Base-by-base conservation (phyloP, 2,888 invertebrate species). In the Athripsodes cinereus region DNA sequence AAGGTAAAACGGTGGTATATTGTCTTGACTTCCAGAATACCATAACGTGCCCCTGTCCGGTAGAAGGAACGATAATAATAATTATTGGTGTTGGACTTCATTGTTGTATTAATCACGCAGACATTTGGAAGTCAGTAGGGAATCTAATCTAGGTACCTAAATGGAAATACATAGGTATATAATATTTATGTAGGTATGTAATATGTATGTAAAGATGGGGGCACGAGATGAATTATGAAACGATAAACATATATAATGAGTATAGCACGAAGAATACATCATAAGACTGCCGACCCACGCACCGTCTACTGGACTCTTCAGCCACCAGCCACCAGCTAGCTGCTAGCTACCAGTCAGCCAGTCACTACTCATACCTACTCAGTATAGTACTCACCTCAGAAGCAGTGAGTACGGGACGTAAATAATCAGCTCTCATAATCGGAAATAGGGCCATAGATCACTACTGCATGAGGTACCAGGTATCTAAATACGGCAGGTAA, bases 301-400 rank as follows among this genome's bases (percentile, higher is more conserved):
- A 3, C 5, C 13, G n/a, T 40, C n/a, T 13, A 40, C 13, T n/a
- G n/a, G n/a, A n/a, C n/a, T n/a, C n/a, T n/a, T n/a, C n/a, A n/a
- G n/a, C n/a, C n/a, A n/a, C n/a, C n/a, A n/a, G n/a, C n/a, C n/a
- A n/a, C n/a, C n/a, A n/a, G n/a, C n/a, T n/a, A n/a, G n/a, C n/a
- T n/a, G n/a, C n/a, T n/a, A n/a, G n/a, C n/a, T n/a, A n/a, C n/a
- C n/a, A n/a, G n/a, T n/a, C n/a, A n/a, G n/a, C n/a, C n/a, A n/a
- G n/a, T n/a, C n/a, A n/a, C n/a, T n/a, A n/a, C n/a, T n/a, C n/a
- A n/a, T n/a, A n/a, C n/a, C n/a, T n/a, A n/a, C n/a, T n/a, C n/a
- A n/a, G n/a, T n/a, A n/a, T n/a, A n/a, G n/a, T 40, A 40, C 40
- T 40, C 40, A 40, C 40, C 40, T 40, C 40, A 40, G 40, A 40